Evolutionary conservation across 2,888 invertebrate genomes (phyloP), one percentile per base, ranked within the genome.

Genomic region (Synergus laeviventris): DNA sequence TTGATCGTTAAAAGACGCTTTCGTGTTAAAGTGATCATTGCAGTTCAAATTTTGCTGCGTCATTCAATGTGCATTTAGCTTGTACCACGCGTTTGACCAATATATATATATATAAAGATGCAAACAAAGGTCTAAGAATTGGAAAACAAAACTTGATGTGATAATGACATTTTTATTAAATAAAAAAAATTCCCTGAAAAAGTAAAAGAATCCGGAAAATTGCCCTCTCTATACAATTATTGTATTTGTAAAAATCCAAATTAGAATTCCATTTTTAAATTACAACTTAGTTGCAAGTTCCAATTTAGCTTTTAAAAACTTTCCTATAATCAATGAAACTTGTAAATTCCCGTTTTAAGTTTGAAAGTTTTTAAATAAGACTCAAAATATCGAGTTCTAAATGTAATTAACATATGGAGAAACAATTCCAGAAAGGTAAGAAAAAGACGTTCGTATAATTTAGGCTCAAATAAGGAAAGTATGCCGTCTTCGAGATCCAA

Each of bases 381-480:
- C 64, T 73, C 78, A 79, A 76, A 81, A 62, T 73, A 74, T 77
- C 62, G 64, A 64, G 56, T 56, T 61, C 38, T 42, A 14, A 49
- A 45, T 59, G 31, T 66, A 21, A 66, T n/a, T 24, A 36, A 24
- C 36, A 61, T 12, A 42, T 73, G 2, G 66, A 42, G 42, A 75
- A 75, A 12, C 2, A 64, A 75, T 60, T 76, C 81, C 49, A 77
- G 84, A 81, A 84, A 75, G 82, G 85, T 45, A 62, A 74, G 11
- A 76, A 76, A 81, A 83, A 82, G 83, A 80, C 75, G 83, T 84
- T 83, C 83, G 77, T 79, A 78, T 81, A 79, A 84, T 82, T 79
- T 64, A 81, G 74, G 76, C 78, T 84, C 86, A 79, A 86, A 86
- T 86, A 88, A 85, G 86, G 86, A 83, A 88, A 87, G 81, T 87